Evolutionary conservation across 37 sponge, comb jelly and placozoan genomes (phyloP).

Genomic region (Spongilla lacustris): DNA sequence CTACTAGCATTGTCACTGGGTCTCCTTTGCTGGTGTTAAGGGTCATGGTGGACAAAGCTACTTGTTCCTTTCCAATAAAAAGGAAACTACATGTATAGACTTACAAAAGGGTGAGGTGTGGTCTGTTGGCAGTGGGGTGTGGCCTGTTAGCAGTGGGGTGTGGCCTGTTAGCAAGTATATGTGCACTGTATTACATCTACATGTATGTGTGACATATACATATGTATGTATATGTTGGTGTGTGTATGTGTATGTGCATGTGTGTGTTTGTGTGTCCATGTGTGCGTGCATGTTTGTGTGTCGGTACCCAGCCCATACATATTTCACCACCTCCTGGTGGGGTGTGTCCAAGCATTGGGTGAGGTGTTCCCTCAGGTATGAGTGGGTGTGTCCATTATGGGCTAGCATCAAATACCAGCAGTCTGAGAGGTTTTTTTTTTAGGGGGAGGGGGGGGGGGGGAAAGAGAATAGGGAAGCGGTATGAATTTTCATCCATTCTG

Average conservation of each 20-base stretch:
- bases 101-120: neutral
- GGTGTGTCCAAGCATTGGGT: neutral
- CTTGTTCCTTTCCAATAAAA: conserved; percentile 48
- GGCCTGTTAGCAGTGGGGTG: no score
- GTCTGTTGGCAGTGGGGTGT: neutral
- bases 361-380: neutral
- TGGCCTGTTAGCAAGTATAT: no score
- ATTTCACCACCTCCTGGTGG: no score
- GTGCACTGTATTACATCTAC: no score
- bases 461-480: no score
- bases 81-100: neutral
- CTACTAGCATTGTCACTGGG: conserved; percentile 75
- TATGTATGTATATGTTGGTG: neutral
- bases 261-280: conserved; percentile 19
- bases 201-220: neutral
- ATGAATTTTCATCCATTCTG: neutral
- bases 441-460: no score
- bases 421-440: no score
- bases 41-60: conserved; percentile 54
- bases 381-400: neutral
- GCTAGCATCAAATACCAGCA: no score
- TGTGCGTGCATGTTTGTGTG: neutral
- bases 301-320: no score
- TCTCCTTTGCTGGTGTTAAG: conserved; percentile 64
- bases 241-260: conserved; percentile 23